These are phyloP conservation scores for Anoplopoma fimbria DNA, from an alignment of 2,113 vertebrate genomes.

Conservation along the genomic window DNA sequence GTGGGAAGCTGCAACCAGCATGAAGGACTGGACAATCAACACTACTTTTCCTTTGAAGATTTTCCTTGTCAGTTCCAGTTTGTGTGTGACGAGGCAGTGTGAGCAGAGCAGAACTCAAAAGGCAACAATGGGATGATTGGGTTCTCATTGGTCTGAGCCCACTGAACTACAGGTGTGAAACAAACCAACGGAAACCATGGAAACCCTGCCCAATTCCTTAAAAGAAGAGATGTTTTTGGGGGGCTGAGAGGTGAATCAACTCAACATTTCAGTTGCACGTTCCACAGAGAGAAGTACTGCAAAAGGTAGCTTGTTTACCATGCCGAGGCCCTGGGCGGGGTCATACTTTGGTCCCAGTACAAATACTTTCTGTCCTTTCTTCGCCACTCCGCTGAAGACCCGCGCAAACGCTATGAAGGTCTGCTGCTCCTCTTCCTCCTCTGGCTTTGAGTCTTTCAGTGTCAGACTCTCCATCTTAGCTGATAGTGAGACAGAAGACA, in stretches of 20 bases:
- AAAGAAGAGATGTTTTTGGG: background rate
- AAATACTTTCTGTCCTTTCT: slow-evolving; percentile 89
- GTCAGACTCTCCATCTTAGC: slow-evolving; percentile 65
- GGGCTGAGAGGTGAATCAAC: background rate
- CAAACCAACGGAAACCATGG: background rate
- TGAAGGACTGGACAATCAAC: too few relatives aligned
- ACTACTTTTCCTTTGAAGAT: too few relatives aligned
- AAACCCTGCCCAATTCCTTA: too few relatives aligned
- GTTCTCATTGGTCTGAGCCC: too few relatives aligned
- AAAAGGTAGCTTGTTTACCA: slow-evolving; percentile 53
- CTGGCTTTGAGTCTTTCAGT: slow-evolving; percentile 68
- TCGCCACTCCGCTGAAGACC: slow-evolving; percentile 91
- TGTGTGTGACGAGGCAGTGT: background rate
- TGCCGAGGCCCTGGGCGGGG: slow-evolving; percentile 82
- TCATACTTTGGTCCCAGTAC: slow-evolving; percentile 97
- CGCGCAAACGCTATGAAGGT: slow-evolving; percentile 94
- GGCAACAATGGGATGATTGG: background rate
- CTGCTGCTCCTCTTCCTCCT: slow-evolving; percentile 80
- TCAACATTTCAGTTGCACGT: background rate
- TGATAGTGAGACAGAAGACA: slow-evolving; percentile 37
- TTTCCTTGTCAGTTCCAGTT: too few relatives aligned
- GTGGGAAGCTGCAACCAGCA: too few relatives aligned
- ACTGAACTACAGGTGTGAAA: background rate
- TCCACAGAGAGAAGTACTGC: background rate
- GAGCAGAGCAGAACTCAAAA: background rate